phyloP scores from a whole-genome alignment of 2,888 invertebrate genomes.

The Aromia moschata region DNA sequence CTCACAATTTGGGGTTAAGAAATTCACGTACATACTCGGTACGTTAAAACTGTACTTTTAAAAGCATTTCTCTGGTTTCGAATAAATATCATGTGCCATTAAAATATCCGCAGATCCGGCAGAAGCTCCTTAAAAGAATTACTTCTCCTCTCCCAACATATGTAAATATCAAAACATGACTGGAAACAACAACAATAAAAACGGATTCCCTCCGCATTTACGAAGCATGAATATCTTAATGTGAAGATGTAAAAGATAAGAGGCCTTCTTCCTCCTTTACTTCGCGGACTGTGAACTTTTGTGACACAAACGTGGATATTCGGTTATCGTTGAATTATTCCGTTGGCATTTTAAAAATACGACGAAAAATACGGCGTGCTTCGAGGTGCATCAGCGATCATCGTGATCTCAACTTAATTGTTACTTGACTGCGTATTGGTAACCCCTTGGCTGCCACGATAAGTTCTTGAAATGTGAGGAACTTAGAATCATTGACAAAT shows the following conservation, averaged over 20 bases:
- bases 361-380: slow-evolving; percentile 4
- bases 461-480: too few relatives aligned
- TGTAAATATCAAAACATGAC: slow-evolving; percentile 13
- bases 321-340: slow-evolving; percentile 23
- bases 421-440: too few relatives aligned
- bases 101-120: not conserved
- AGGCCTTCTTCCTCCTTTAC: not conserved
- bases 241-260: slow-evolving; percentile 22
- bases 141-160: not conserved
- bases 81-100: not conserved
- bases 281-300: slow-evolving; percentile 6
- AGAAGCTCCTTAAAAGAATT: not conserved
- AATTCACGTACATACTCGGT: too few relatives aligned
- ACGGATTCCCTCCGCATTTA: slow-evolving; percentile 6
- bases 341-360: slow-evolving; percentile 10
- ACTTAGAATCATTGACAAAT: too few relatives aligned
- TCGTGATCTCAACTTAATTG: too few relatives aligned
- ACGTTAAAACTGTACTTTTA: too few relatives aligned
- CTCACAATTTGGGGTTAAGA: too few relatives aligned
- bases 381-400: too few relatives aligned
- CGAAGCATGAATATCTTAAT: slow-evolving; percentile 21
- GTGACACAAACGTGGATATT: slow-evolving; percentile 14
- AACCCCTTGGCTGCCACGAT: too few relatives aligned
- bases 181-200: slow-evolving; percentile 21
- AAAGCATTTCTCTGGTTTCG: not conserved